Base-by-base conservation (phyloP, 2,888 invertebrate species). In the Mycalesis mineus region DNA sequence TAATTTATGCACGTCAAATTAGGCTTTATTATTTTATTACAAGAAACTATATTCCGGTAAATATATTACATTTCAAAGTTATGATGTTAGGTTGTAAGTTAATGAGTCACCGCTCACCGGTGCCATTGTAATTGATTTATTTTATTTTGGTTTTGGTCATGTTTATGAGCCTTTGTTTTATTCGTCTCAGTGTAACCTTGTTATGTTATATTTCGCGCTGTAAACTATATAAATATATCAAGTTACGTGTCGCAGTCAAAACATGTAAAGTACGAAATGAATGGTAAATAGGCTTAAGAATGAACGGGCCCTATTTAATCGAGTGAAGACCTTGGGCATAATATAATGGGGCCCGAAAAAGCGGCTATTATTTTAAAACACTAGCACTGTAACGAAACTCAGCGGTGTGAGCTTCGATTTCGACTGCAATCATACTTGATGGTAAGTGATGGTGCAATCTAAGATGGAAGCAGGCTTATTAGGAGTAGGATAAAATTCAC, bases 81-180 rank as follows among this genome's bases (percentile, higher is more conserved):
- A 6, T 4, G 2, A 8, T 9, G 6, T 41, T 15, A 7, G 13
- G 13, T 3, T 13, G 14, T 28, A 6, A 31, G 1, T 14, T 47
- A 2, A 15, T 47, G 47, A 47, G 11, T 47, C 47, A 47, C 31
- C n/a, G n/a, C n/a, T n/a, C n/a, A n/a, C n/a, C n/a, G n/a, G n/a
- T 33, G 47, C 31, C 31, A 33, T 47, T 15, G 13, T 11, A 31
- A 47, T 33, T 47, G 33, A 47, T 47, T 47, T 33, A 33, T 33
- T 47, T 47, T 45, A 45, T 7, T 47, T 47, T 33, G 31, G 31
- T 6, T 11, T 47, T 9, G 9, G 15, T 1, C 11, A 5, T 45
- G 13, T 47, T 31, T 47, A 47, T 15, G 33, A 11, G 33, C 15
- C 47, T 33, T 47, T 47, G 47, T 47, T 47, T 28, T 7, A 44